Percentiles rank a stretch among this genome's conserved stretches.
phyloP scores from a whole-genome alignment of 2,888 invertebrate genomes.

The Drosophila kuntzei region DNA sequence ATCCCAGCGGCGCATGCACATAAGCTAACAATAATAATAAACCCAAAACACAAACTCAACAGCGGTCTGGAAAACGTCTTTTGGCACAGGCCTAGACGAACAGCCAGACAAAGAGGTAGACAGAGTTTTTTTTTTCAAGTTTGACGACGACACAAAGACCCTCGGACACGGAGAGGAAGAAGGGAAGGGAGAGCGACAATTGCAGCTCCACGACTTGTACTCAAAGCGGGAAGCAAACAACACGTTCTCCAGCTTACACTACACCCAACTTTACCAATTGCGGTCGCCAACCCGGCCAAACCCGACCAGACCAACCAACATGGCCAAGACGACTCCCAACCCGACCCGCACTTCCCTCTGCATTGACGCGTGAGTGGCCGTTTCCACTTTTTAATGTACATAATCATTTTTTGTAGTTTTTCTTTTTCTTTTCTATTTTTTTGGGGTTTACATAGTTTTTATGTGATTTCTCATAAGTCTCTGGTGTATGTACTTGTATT shows the following conservation, averaged over 20 bases:
- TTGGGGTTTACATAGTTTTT: slow-evolving; percentile 47
- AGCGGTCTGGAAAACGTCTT: slow-evolving; percentile 65
- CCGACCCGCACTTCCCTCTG: slow-evolving; percentile 3
- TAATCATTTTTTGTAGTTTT: slow-evolving; percentile 66
- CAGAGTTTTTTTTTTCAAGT: slow-evolving; percentile 64
- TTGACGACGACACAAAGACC: slow-evolving; percentile 33
- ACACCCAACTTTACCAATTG: slow-evolving; percentile 63
- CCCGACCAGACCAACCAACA: slow-evolving; percentile 25
- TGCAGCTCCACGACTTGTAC: slow-evolving; percentile 59
- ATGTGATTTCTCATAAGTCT: slow-evolving; percentile 39
- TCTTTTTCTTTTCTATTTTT: slow-evolving; percentile 49
- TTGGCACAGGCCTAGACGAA: slow-evolving; percentile 54
- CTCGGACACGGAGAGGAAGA: not conserved
- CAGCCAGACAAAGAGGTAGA: slow-evolving; percentile 30
- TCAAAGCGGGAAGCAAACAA: slow-evolving; percentile 76
- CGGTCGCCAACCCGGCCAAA: slow-evolving; percentile 62
- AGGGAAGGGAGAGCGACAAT: slow-evolving; percentile 50
- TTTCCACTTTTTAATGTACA: slow-evolving; percentile 77
- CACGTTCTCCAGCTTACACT: slow-evolving; percentile 67
- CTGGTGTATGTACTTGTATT: slow-evolving; percentile 9
- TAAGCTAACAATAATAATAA: slow-evolving; percentile 40
- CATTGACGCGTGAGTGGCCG: slow-evolving; percentile 72
- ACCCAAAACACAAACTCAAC: slow-evolving; percentile 21
- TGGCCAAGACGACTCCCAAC: slow-evolving; percentile 16
- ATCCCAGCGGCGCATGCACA: slow-evolving; percentile 48